phyloP scores from a whole-genome alignment of 2,113 vertebrate species.

The Alethe diademata region DNA sequence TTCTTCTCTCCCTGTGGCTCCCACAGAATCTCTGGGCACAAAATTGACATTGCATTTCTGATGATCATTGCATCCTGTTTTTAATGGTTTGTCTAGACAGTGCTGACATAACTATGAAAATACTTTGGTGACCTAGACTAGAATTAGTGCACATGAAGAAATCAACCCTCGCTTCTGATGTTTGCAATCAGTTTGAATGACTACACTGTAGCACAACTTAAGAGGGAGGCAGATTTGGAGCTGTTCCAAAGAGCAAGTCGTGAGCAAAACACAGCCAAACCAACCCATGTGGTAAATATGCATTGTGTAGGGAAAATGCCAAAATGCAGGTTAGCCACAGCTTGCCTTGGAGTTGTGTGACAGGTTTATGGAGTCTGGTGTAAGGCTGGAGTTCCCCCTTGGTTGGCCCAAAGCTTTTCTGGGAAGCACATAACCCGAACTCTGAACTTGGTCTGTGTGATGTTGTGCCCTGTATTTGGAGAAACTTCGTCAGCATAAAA shows the following conservation, averaged over 20 bases:
- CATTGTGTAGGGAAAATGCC: background rate
- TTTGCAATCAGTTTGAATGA: constrained; percentile 58
- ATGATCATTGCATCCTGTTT: constrained; percentile 44
- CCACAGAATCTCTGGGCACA: background rate
- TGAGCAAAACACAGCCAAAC: constrained; percentile 41
- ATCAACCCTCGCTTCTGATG: constrained; percentile 55
- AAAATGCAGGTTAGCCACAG: constrained; percentile 8
- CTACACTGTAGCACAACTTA: constrained; percentile 21
- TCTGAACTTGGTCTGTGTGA: background rate
- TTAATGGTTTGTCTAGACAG: constrained; percentile 65
- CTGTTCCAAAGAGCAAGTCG: constrained; percentile 46
- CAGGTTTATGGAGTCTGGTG: background rate
- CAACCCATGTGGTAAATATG: background rate
- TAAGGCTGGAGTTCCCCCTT: background rate
- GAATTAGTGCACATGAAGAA: constrained; percentile 57
- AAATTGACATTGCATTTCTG: background rate
- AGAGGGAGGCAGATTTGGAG: constrained; percentile 60
- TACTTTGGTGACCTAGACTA: constrained; percentile 61
- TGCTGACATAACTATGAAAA: constrained; percentile 64
- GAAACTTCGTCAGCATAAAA: background rate
- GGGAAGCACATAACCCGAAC: background rate
- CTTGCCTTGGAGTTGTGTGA: background rate
- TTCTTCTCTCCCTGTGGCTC: background rate
- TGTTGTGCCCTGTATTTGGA: background rate
- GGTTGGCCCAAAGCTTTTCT: background rate